These are phyloP conservation scores for Otolemur crassicaudatus DNA, from an alignment of 2,797 vertebrate species.

Conservation along the genomic window DNA sequence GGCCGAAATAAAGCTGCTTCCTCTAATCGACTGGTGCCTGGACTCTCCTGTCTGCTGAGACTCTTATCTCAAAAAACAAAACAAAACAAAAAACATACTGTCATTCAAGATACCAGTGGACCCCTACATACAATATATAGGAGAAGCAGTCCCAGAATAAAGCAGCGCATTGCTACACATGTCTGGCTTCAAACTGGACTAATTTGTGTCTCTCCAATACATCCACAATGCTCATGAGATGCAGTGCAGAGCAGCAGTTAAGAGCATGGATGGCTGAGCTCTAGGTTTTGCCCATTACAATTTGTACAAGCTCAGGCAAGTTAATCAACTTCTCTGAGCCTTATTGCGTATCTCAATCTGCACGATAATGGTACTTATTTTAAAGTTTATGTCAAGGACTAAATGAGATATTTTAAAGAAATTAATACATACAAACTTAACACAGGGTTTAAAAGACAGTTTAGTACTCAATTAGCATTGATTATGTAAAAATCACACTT, in stretches of 20 bases:
- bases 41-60: no score
- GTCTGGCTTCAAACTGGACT: not conserved
- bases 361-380: not conserved
- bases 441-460: not conserved
- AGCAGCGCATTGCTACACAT: not conserved
- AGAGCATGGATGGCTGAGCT: not conserved
- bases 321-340: not conserved
- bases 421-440: slow-evolving; percentile 39
- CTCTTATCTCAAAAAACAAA: no score
- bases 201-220: not conserved
- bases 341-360: not conserved
- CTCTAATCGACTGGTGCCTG: no score
- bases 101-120: not conserved
- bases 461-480: not conserved
- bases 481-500: not conserved
- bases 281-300: not conserved
- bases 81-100: not conserved
- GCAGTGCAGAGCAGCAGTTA: not conserved
- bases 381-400: not conserved
- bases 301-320: not conserved
- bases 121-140: not conserved
- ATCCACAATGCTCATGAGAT: not conserved
- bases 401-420: slow-evolving; percentile 35
- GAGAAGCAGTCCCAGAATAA: not conserved
- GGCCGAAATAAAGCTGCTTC: no score